phyloP scores from a whole-genome alignment of 2,113 vertebrate species.

The Sigmodon hispidus region DNA sequence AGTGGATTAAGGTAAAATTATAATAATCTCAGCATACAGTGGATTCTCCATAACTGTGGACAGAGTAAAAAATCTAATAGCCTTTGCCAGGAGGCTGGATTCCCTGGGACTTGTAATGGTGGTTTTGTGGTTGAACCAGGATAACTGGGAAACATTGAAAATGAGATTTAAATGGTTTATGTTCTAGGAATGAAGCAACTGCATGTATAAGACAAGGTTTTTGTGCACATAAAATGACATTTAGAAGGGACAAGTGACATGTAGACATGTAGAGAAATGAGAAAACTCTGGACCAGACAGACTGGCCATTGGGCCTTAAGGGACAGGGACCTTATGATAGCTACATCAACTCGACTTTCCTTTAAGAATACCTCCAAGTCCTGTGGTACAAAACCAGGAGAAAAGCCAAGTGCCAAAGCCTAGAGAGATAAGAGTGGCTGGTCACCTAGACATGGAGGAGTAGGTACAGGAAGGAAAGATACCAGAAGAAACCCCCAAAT shows the following conservation, averaged over 20 bases:
- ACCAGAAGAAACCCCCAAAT: not conserved
- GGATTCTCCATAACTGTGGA: not conserved
- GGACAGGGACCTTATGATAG: not conserved
- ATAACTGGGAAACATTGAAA: not conserved
- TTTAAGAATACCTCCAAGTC: not conserved
- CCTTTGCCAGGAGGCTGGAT: not conserved
- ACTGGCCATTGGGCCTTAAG: not conserved
- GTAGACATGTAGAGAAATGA: not conserved
- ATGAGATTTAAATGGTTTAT: not conserved
- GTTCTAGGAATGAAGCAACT: not conserved
- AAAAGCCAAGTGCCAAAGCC: too few species aligned
- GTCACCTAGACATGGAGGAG: too few species aligned
- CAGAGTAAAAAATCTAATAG: not conserved
- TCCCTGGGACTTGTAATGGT: not conserved
- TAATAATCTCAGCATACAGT: not conserved
- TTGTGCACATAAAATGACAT: not conserved
- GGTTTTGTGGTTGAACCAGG: not conserved
- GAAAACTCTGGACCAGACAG: not conserved
- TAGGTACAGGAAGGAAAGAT: not conserved
- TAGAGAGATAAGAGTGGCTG: not conserved
- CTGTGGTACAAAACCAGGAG: not conserved
- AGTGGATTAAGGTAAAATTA: not conserved
- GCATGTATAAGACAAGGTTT: not conserved
- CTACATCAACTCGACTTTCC: rapidly evolving
- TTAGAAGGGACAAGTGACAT: not conserved